phyloP scores from a whole-genome alignment of 2,113 vertebrate genomes.

The Gila orcuttii region DNA sequence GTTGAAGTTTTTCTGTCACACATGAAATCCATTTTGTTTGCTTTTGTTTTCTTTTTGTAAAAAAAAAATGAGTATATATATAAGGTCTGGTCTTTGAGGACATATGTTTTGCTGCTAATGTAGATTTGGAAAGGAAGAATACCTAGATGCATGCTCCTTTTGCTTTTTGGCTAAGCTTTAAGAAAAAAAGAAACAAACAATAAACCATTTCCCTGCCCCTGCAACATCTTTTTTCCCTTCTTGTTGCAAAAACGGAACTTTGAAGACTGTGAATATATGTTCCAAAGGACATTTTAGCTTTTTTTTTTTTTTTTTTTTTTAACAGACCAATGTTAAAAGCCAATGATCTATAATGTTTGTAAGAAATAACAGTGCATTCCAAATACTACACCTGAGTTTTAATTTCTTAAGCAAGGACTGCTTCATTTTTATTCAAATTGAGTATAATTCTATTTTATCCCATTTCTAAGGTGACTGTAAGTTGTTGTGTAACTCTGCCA shows the following conservation, averaged over 20 bases:
- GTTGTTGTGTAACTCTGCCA: constrained; percentile 92
- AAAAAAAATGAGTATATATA: constrained; percentile 68
- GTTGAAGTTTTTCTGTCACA: constrained; percentile 79
- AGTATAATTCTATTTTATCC: constrained; percentile 74
- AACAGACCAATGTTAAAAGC: constrained; percentile 84
- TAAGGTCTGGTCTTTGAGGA: constrained; percentile 85
- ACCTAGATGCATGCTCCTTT: constrained; percentile 88
- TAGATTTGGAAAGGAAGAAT: constrained; percentile 82
- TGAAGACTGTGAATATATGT: constrained; percentile 95
- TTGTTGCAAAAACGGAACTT: constrained; percentile 96
- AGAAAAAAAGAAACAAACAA: constrained; percentile 82
- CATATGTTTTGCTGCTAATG: constrained; percentile 89
- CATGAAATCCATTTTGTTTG: constrained; percentile 71
- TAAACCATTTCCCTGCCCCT: constrained; percentile 84
- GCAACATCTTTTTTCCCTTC: constrained; percentile 78
- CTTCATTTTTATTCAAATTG: constrained; percentile 76
- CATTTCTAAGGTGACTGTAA: constrained; percentile 80
- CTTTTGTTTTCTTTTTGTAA: constrained; percentile 56
- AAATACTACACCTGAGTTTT: constrained; percentile 78
- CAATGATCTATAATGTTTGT: constrained; percentile 81
- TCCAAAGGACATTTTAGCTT: constrained; percentile 79
- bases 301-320: constrained; percentile 72
- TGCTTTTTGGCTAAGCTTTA: constrained; percentile 87
- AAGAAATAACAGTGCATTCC: constrained; percentile 86
- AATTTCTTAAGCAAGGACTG: constrained; percentile 83